phyloP scores from a whole-genome alignment of 2,888 invertebrate species.

The Laothoe populi region DNA sequence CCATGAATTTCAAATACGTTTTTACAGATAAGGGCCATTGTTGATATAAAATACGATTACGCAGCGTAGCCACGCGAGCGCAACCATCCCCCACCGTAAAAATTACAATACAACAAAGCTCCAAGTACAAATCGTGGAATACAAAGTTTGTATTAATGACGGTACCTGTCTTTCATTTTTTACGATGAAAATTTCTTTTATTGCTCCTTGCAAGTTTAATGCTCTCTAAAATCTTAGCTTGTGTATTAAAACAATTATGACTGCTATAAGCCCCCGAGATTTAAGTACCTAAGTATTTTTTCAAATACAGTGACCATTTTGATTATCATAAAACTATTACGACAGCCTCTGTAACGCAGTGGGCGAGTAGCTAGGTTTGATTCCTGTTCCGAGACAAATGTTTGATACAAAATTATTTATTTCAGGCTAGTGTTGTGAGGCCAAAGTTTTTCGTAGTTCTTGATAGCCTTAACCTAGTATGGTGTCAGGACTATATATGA shows the following conservation, averaged over 20 bases:
- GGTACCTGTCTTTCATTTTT: constrained; percentile 63
- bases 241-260: constrained; percentile 43
- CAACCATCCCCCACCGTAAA: constrained; percentile 69
- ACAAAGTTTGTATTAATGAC: constrained; percentile 75
- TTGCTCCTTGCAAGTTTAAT: constrained; percentile 53
- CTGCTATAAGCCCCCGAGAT: background rate
- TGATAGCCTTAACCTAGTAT: no score
- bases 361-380: no score
- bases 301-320: background rate
- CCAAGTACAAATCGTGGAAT: constrained; percentile 75
- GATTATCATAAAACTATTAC: background rate
- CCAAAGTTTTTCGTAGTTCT: no score
- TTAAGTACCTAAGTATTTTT: background rate
- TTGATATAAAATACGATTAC: constrained; percentile 82
- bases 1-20: constrained; percentile 80
- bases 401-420: no score
- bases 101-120: constrained; percentile 78
- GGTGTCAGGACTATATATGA: no score
- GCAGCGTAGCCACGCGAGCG: constrained; percentile 74
- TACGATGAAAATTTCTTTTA: constrained; percentile 63
- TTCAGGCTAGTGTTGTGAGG: no score
- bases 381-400: background rate
- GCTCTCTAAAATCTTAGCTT: constrained; percentile 51
- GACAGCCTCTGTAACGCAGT: no score
- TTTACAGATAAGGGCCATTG: constrained; percentile 78